These are phyloP conservation scores for Anhinga anhinga DNA, from an alignment of 2,113 vertebrate species.

Conservation along the genomic window DNA sequence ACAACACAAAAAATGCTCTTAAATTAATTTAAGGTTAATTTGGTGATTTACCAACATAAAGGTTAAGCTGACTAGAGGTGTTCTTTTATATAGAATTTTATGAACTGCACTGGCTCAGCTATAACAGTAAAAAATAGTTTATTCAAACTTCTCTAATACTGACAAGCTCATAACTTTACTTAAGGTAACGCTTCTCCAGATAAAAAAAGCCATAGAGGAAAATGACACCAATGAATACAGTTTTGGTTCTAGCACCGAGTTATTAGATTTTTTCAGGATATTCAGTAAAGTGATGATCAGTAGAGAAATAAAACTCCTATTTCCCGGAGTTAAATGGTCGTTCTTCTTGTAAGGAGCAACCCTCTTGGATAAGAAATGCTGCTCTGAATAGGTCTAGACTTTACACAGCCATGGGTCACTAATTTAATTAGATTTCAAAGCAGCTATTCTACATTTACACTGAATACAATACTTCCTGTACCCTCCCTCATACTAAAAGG, in stretches of 20 bases:
- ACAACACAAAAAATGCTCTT: not conserved
- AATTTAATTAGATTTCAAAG: constrained; percentile 77
- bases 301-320: not conserved
- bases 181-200: not conserved
- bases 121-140: not conserved
- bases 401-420: constrained; percentile 66
- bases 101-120: not conserved
- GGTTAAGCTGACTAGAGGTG: not conserved
- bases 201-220: not conserved
- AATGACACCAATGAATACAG: not conserved
- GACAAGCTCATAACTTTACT: not conserved
- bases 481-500: constrained; percentile 46
- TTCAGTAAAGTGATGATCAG: not conserved
- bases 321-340: not conserved
- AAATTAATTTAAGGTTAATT: not conserved
- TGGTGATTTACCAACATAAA: constrained; percentile 10
- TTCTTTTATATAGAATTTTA: not conserved
- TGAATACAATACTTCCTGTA: constrained; percentile 71
- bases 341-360: constrained; percentile 7
- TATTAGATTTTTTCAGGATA: not conserved
- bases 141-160: not conserved
- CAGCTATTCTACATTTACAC: constrained; percentile 63
- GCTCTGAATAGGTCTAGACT: constrained; percentile 69
- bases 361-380: constrained; percentile 16
- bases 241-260: not conserved